A percentile compares a stretch with the other conserved stretches of the same genome.
phyloP scores from a whole-genome alignment of 2,113 vertebrate species.

The Calonectris borealis region DNA sequence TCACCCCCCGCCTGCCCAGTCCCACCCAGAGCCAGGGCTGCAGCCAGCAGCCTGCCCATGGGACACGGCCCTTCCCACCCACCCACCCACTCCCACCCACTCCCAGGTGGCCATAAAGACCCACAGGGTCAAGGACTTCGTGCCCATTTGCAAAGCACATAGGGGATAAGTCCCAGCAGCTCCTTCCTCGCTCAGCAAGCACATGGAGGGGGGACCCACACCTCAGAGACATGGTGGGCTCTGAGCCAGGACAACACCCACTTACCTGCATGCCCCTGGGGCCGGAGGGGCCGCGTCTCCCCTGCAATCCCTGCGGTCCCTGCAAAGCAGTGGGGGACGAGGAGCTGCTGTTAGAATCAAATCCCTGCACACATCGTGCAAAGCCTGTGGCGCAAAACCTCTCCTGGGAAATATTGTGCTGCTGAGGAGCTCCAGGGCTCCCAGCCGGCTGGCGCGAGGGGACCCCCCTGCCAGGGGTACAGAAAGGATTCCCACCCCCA shows the following conservation, averaged over 20 bases:
- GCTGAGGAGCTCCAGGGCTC: not conserved
- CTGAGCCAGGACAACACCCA: not conserved
- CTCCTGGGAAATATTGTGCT: accelerated
- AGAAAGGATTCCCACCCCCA: not conserved
- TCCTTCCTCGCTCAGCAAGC: not conserved
- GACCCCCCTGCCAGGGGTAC: accelerated
- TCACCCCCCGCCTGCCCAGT: accelerated
- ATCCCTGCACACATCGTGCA: accelerated
- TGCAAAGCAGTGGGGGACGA: not conserved
- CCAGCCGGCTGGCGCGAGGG: accelerated
- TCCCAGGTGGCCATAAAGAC: accelerated
- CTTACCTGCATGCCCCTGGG: constrained; percentile 79
- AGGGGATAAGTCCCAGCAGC: not conserved
- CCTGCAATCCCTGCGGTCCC: constrained; percentile 84
- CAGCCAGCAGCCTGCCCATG: too few species aligned
- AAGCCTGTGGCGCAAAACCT: not conserved
- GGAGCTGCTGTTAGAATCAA: not conserved
- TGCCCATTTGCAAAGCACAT: accelerated
- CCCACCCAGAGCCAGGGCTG: not conserved
- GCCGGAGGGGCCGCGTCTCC: constrained; percentile 77
- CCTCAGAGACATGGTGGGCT: accelerated
- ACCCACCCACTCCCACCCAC: not conserved
- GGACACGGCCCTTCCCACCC: not conserved
- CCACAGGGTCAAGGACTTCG: accelerated
- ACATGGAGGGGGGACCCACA: accelerated